phyloP scores from a whole-genome alignment of 2,113 vertebrate species.

The Oreochromis tanganicae region DNA sequence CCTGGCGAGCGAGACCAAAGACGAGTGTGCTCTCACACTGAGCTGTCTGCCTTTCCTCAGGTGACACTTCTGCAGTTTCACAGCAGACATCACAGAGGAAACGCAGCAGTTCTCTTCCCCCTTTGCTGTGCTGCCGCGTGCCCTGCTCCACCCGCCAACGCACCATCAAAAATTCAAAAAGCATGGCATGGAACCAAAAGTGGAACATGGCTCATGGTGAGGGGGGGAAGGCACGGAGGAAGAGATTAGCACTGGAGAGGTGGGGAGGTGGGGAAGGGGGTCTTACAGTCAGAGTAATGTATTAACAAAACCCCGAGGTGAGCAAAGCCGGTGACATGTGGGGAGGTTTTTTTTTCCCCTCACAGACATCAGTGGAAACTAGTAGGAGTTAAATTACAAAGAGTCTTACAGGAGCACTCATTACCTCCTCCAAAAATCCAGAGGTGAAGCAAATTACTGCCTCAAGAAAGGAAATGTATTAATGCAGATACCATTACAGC shows the following conservation, averaged over 20 bases:
- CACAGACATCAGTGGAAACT: not conserved
- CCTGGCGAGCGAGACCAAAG: not conserved
- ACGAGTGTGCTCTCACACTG: not conserved
- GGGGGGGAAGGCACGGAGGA: not conserved
- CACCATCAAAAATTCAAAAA: slow-evolving; percentile 45
- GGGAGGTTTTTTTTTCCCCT: not conserved
- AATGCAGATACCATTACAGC: not conserved
- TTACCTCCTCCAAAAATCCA: not conserved
- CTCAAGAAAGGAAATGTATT: not conserved
- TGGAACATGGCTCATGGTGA: slow-evolving; percentile 17
- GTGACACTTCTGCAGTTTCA: slow-evolving; percentile 20
- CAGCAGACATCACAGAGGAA: slow-evolving; percentile 36
- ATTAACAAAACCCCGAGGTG: not conserved
- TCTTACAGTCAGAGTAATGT: not conserved
- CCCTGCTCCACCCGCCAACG: slow-evolving; percentile 3
- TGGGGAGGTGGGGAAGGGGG: not conserved
- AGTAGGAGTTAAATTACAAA: not conserved
- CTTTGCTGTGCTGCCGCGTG: not conserved
- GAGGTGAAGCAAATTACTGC: not conserved
- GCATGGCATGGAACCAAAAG: slow-evolving; percentile 12
- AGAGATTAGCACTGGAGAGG: not conserved
- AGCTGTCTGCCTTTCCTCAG: slow-evolving; percentile 22
- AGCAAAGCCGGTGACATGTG: not conserved
- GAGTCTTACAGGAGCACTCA: not conserved
- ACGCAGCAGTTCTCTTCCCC: not conserved